phyloP scores from a whole-genome alignment of 2,888 invertebrate species.

The Meta bourneti region DNA sequence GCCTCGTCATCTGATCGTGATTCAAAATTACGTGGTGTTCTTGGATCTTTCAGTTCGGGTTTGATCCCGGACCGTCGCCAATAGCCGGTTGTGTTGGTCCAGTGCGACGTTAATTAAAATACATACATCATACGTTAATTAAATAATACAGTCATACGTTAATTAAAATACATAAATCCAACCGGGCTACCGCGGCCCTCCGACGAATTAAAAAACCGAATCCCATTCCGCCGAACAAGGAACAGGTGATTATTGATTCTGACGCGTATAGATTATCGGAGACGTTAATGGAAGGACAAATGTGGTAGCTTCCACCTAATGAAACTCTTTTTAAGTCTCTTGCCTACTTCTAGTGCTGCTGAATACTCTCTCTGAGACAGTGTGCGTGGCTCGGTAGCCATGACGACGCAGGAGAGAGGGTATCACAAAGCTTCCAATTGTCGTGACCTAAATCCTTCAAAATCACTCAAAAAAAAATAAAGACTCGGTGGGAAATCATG shows the following conservation, averaged over 20 bases:
- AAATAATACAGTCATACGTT: too few relatives aligned
- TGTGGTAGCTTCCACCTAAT: neutral
- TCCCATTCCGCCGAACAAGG: neutral
- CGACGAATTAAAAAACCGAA: neutral
- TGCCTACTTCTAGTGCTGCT: neutral
- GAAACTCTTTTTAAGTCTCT: neutral
- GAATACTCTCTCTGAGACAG: too few relatives aligned
- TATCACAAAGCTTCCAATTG: conserved; percentile 1
- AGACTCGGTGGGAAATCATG: neutral
- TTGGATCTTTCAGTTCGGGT: too few relatives aligned
- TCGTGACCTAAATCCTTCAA: neutral
- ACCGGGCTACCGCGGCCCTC: neutral
- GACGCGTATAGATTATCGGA: neutral
- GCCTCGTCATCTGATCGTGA: too few relatives aligned
- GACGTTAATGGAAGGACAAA: neutral
- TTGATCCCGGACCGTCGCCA: too few relatives aligned
- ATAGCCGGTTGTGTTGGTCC: too few relatives aligned
- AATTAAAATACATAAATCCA: too few relatives aligned
- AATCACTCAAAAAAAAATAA: neutral
- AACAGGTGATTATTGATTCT: neutral
- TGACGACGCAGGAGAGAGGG: neutral
- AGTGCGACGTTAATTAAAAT: too few relatives aligned
- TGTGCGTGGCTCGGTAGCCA: neutral
- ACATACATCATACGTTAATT: too few relatives aligned
- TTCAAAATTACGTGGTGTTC: too few relatives aligned